These are phyloP conservation scores for Chaitophorus viminalis DNA, from an alignment of 2,888 invertebrate species.

Conservation along the genomic window DNA sequence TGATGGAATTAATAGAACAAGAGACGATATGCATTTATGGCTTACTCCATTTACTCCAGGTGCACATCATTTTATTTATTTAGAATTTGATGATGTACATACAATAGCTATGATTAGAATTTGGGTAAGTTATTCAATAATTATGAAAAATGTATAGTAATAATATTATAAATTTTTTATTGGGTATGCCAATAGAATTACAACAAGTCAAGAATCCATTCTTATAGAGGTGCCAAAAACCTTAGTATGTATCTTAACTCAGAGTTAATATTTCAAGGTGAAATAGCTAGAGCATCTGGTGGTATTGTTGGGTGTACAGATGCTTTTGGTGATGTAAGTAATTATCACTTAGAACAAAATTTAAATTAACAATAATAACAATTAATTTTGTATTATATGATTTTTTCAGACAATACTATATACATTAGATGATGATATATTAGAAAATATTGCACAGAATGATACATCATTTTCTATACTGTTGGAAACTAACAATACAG, in stretches of 20 bases:
- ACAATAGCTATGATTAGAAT: conserved; percentile 75
- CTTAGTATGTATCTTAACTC: conserved; percentile 78
- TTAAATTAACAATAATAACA: background rate
- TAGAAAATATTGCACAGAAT: conserved; percentile 73
- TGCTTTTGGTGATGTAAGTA: conserved; percentile 77
- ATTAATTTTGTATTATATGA: background rate
- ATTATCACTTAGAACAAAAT: background rate
- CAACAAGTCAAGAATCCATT: conserved; percentile 87
- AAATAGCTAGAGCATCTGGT: conserved; percentile 82
- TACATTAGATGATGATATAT: conserved; percentile 79
- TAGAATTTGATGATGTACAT: conserved; percentile 71
- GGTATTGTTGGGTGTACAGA: conserved; percentile 77
- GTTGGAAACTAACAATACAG: conserved; percentile 64
- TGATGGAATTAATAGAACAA: conserved; percentile 78
- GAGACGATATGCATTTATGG: conserved; percentile 84
- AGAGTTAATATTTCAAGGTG: conserved; percentile 79
- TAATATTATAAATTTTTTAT: background rate
- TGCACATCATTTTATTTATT: conserved; percentile 73
- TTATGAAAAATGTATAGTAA: background rate
- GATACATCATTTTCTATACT: conserved; percentile 70
- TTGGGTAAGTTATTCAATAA: conserved; percentile 71
- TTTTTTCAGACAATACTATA: conserved; percentile 83
- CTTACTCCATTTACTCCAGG: conserved; percentile 74
- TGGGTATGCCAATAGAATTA: conserved; percentile 76
- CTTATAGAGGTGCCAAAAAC: conserved; percentile 79